Percentiles rank a stretch among this genome's conserved stretches.
These are phyloP conservation scores for Eospalax fontanierii DNA, from an alignment of 2,797 vertebrate species.

Conservation along the genomic window DNA sequence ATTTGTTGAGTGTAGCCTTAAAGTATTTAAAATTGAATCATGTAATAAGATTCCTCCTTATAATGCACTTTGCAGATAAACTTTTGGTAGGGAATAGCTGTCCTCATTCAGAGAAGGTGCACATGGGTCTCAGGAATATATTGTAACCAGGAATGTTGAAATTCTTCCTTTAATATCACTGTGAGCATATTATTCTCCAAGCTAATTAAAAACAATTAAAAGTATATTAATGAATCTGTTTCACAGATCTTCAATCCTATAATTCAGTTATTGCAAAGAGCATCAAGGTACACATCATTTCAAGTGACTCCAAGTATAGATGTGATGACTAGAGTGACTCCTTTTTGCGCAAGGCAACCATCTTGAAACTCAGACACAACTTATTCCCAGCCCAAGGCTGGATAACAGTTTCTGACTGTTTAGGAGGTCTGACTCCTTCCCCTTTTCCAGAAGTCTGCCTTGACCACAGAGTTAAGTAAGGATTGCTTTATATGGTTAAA, in stretches of 20 bases:
- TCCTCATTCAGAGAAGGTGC: background rate
- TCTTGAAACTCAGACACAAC: no score
- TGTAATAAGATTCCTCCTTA: background rate
- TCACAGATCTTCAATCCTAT: background rate
- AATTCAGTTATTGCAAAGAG: background rate
- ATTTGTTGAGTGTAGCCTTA: background rate
- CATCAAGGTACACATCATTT: background rate
- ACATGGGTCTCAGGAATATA: background rate
- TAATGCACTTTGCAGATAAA: background rate
- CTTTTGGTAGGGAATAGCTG: background rate
- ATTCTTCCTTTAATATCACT: background rate
- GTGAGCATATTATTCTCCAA: background rate
- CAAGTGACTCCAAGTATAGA: background rate
- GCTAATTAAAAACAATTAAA: background rate
- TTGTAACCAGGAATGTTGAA: background rate
- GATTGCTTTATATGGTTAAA: no score
- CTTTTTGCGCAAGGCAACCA: no score
- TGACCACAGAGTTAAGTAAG: no score
- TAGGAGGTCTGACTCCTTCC: no score
- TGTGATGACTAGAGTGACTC: no score
- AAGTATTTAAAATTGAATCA: rapidly evolving
- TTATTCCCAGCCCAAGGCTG: no score
- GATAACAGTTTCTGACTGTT: no score
- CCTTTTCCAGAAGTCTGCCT: no score
- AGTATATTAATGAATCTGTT: no score